phyloP scores from a whole-genome alignment of 2,113 vertebrate genomes.

The Rhinichthys klamathensis region DNA sequence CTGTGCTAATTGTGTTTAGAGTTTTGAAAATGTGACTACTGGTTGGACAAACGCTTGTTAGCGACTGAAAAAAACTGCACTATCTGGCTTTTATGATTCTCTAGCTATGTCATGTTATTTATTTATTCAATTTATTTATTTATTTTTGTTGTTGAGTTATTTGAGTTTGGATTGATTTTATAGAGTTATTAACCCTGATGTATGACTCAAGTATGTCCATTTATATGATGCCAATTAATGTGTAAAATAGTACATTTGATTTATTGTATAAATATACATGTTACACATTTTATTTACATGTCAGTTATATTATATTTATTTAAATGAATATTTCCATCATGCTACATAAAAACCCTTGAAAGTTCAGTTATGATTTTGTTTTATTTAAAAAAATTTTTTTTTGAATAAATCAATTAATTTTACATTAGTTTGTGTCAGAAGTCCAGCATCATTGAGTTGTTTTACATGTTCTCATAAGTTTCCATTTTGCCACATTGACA shows the following conservation, averaged over 20 bases:
- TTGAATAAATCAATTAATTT: background rate
- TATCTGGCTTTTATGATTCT: background rate
- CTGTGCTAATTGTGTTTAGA: too few relatives aligned
- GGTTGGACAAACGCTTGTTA: too few relatives aligned
- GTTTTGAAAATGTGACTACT: too few relatives aligned
- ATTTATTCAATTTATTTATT: too few relatives aligned
- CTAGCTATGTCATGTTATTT: background rate
- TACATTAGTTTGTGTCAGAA: background rate
- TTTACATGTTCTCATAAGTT: background rate
- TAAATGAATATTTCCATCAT: background rate
- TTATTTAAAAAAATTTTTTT: too few relatives aligned
- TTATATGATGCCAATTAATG: background rate
- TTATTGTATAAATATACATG: background rate
- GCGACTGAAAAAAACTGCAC: too few relatives aligned
- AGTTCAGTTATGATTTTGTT: background rate
- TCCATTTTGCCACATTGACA: background rate
- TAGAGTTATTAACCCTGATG: background rate
- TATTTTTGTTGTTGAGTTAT: background rate
- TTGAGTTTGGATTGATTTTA: background rate
- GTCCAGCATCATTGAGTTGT: background rate
- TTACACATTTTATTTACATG: background rate
- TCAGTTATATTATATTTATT: background rate
- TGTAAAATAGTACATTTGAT: background rate
- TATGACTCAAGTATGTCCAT: background rate
- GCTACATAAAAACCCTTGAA: background rate